Evolutionary conservation across 2,797 vertebrate species (phyloP).

Genomic region (Paramormyrops hopkinsi): DNA sequence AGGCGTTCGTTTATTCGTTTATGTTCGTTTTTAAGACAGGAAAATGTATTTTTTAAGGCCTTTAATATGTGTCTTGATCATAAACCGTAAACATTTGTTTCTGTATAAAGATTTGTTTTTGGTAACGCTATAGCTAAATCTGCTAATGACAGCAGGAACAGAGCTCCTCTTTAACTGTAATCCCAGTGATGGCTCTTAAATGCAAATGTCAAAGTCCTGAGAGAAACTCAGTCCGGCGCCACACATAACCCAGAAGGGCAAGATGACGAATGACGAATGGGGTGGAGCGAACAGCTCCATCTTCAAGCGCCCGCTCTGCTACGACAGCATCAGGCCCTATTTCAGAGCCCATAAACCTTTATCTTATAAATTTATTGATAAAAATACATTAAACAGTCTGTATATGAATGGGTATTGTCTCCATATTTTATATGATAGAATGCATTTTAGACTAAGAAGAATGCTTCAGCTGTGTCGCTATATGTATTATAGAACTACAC

Average conservation of each 20-base stretch:
- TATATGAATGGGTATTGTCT: background rate
- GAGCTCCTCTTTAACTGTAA: background rate
- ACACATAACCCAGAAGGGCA: background rate
- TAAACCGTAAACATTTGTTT: background rate
- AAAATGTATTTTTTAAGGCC: background rate
- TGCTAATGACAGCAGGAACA: background rate
- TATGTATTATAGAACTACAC: background rate
- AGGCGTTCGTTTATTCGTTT: background rate
- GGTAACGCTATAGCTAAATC: background rate
- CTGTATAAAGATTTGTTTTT: background rate
- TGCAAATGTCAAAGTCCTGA: background rate
- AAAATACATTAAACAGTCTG: background rate
- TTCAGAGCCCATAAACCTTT: background rate
- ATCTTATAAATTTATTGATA: slow-evolving; percentile 9
- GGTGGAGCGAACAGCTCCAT: background rate
- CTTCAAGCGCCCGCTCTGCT: background rate
- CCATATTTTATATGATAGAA: slow-evolving; percentile 4
- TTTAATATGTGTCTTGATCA: background rate
- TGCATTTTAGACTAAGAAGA: background rate
- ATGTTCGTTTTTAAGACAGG: background rate
- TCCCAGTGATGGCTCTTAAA: background rate
- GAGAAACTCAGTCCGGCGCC: background rate
- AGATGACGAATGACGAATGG: background rate
- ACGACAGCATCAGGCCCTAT: background rate
- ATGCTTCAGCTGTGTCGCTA: background rate